Base-by-base conservation (phyloP, 2,113 vertebrate genomes). In the Nematolebias whitei region DNA sequence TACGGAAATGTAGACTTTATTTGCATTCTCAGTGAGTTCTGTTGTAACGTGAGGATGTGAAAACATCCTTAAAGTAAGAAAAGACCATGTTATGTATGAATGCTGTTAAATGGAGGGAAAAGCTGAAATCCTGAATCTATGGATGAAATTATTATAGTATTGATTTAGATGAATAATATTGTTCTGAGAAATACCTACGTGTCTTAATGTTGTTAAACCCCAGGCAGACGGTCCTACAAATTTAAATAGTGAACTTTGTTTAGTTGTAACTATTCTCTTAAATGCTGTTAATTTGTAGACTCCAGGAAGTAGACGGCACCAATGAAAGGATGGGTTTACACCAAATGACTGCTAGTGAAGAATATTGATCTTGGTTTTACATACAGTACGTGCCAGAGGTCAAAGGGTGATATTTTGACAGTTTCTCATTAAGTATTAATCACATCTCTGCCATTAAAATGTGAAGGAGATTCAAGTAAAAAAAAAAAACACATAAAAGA, bases 11-110 rank as follows among this genome's bases (percentile, higher is more conserved):
- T 65, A 53, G 32, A 68, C 60, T 85, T 65, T 79, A 68, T 76
- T 74, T 66, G 67, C 65, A 56, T 74, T 70, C 67, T 64, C 38
- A 57, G 41, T 71, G 40, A 76, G 56, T 77, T 88, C 60, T 73
- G 26, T 80, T 84, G 83, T 63, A 80, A 85, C 58, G 76, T 56
- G 69, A 74, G 45, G 54, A 68, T 26, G 48, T 53, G 67, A 61
- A 32, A 35, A 58, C 62, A n/a, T 77, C 66, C 71, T 74, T 58
- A 77, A 82, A 24, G 16, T 58, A 47, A 63, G 55, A 43, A 48
- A 76, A 81, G 53, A 78, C 74, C 43, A 73, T 67, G 55, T 61
- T 58, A 47, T 66, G 50, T 51, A 65, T 56, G 43, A 47, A 78
- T 63, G 53, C 23, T 24, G 39, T 63, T 63, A 16, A 67, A 68